Evolutionary conservation across 2,888 invertebrate genomes (phyloP), one percentile per base, ranked within the genome.

Genomic region (Neocrepidodera transversa): DNA sequence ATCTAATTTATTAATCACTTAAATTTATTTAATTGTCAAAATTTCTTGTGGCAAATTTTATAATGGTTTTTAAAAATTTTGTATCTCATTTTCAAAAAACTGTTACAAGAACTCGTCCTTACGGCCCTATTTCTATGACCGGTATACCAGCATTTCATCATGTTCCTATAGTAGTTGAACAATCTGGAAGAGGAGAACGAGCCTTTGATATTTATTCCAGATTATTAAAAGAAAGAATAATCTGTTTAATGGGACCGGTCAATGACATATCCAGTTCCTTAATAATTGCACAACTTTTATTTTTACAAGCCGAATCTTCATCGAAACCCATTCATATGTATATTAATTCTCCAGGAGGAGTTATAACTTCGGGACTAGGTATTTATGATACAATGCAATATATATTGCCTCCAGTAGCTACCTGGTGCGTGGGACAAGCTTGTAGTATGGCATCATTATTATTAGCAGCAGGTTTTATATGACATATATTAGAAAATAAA

Each of bases 331-430:
- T 99, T 61, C 96, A 98, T 75, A 88, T 98, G 84, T 97, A 97
- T 74, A 97, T 97, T 32, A 97, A 97, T 75, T 90, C 90, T 4
- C 89, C 90, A 53, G 97, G 97, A 36, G 98, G 98, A 2, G 89
- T 90, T 69, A 96, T 98, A 0, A 97, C 97, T 0, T 90, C 97
- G 16, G 98, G 97, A 0, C 82, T 98, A 14, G 97, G 94, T 42
- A 97, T 98, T 72, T 99, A 98, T 73, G 98, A 98, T 76, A 98
- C 98, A 20, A 99, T 98, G 97, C 97, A 98, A 81, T 97, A 97
- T 74, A 92, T 98, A 32, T 87, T 92, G 62, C 95, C 97, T 0
- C 97, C 97, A 0, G 90, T 98, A 13, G 90, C 95, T 2, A 98
- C 97, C 0, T 98, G 97, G 86, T 91, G 91, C 71, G 90, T 92